Percentiles rank a stretch among this genome's conserved stretches.
Evolutionary conservation across 2,888 invertebrate genomes (phyloP).

Genomic region (Ypsolopha sequella): DNA sequence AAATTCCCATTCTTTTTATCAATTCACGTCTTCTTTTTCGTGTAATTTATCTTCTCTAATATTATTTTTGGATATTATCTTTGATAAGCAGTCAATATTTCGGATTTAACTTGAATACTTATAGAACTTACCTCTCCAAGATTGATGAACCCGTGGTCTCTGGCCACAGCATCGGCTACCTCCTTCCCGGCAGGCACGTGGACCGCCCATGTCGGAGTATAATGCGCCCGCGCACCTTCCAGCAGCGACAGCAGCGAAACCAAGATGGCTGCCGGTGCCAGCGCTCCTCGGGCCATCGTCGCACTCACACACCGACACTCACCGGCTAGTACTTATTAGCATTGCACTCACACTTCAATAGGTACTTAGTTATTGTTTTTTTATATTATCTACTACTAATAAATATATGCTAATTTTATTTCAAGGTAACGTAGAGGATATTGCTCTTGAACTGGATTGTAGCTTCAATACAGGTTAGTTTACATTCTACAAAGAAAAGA

Average conservation of each 20-base stretch:
- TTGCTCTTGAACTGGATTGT: slow-evolving; percentile 10
- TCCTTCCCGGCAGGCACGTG: slow-evolving; percentile 79
- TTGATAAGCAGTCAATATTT: too few relatives aligned
- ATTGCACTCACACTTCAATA: slow-evolving; percentile 20
- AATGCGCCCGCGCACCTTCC: slow-evolving; percentile 61
- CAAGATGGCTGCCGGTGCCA: slow-evolving; percentile 39
- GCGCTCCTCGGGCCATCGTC: slow-evolving; percentile 52
- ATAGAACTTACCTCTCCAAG: slow-evolving; percentile 81
- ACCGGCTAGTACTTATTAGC: slow-evolving; percentile 64
- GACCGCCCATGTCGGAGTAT: slow-evolving; percentile 89
- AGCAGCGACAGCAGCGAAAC: slow-evolving; percentile 33
- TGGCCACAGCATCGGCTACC: slow-evolving; percentile 81
- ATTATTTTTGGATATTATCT: too few relatives aligned
- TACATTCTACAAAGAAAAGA: too few relatives aligned
- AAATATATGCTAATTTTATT: not conserved
- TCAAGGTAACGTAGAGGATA: slow-evolving; percentile 16
- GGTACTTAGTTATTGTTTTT: too few relatives aligned
- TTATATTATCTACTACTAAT: too few relatives aligned
- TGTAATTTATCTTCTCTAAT: too few relatives aligned
- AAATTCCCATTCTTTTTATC: too few relatives aligned
- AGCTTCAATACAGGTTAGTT: too few relatives aligned
- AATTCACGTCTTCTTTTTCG: too few relatives aligned
- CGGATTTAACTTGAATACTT: too few relatives aligned
- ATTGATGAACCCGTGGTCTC: slow-evolving; percentile 86
- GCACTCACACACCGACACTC: slow-evolving; percentile 44